Percentiles rank a stretch among this genome's conserved stretches.
Conservation (phyloP, 2,888 invertebrate species). For the Mesoligia furuncula region DNA sequence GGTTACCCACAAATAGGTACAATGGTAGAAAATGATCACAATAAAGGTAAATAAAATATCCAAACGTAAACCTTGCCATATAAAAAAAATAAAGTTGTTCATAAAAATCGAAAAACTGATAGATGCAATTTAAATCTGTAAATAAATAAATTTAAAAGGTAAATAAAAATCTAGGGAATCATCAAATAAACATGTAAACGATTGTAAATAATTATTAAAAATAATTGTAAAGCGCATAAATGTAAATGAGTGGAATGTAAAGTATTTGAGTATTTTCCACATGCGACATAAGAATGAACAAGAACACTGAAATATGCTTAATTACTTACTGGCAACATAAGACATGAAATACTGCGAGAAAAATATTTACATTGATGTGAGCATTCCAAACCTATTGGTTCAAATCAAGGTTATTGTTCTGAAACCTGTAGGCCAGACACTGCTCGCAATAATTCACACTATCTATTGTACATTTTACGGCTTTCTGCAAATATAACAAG, state of each 20-base stretch:
- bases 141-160: conserved; percentile 44
- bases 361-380: conserved; percentile 55
- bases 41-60: not conserved
- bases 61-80: conserved; percentile 5
- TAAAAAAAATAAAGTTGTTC: not conserved
- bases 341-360: conserved; percentile 46
- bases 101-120: conserved; percentile 1
- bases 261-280: conserved; percentile 64
- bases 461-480: conserved; percentile 3
- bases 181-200: conserved; percentile 55
- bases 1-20: not conserved
- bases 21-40: conserved; percentile 9
- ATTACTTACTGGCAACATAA: conserved; percentile 48
- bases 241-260: conserved; percentile 64
- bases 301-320: conserved; percentile 40
- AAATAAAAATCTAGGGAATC: conserved; percentile 53
- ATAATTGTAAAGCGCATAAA: conserved; percentile 48
- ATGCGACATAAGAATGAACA: conserved; percentile 32
- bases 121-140: conserved; percentile 28
- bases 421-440: conserved; percentile 9
- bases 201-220: conserved; percentile 53
- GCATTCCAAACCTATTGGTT: conserved; percentile 23
- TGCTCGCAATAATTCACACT: conserved; percentile 8
- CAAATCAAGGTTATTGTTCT: conserved; percentile 9
- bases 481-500: conserved; percentile 36